phyloP scores from a whole-genome alignment of 2,888 invertebrate species.

The Agonopterix arenella region DNA sequence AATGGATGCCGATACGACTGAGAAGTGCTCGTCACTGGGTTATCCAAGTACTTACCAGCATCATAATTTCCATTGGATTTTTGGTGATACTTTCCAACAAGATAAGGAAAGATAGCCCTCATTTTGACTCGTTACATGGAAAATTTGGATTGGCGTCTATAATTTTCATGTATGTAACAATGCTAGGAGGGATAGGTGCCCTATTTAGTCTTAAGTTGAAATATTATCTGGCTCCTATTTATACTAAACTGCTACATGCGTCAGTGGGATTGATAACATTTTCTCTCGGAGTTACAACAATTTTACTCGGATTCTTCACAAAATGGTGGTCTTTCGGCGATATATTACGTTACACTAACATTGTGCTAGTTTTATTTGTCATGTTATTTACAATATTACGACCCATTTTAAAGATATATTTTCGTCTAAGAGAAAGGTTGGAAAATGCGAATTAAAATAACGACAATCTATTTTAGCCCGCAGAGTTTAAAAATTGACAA shows the following conservation, averaged over 20 bases:
- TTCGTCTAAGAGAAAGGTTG: conserved; percentile 62
- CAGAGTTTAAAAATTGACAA: too few species aligned
- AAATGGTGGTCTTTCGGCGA: conserved; percentile 62
- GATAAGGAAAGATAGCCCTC: conserved; percentile 41
- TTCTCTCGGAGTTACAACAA: conserved; percentile 54
- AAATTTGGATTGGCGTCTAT: conserved; percentile 63
- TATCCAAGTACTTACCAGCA: conserved; percentile 48
- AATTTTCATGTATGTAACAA: conserved; percentile 54
- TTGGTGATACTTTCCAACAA: conserved; percentile 61
- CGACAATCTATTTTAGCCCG: not conserved
- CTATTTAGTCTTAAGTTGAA: conserved; percentile 65
- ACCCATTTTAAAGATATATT: conserved; percentile 64
- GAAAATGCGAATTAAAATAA: conserved; percentile 44
- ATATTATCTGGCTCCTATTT: conserved; percentile 60
- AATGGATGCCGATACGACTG: conserved; percentile 69
- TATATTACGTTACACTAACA: conserved; percentile 43
- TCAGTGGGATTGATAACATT: conserved; percentile 57
- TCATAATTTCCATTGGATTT: conserved; percentile 48
- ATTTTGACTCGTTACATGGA: conserved; percentile 57
- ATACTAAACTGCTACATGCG: conserved; percentile 64
- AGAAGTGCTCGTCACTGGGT: conserved; percentile 71
- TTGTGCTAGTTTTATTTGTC: conserved; percentile 46
- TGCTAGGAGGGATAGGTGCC: conserved; percentile 61
- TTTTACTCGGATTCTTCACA: conserved; percentile 56
- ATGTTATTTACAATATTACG: conserved; percentile 58